Evolutionary conservation across 2,113 vertebrate genomes (phyloP), one percentile per base, ranked within the genome.

Genomic region (Gopherus flavomarginatus): DNA sequence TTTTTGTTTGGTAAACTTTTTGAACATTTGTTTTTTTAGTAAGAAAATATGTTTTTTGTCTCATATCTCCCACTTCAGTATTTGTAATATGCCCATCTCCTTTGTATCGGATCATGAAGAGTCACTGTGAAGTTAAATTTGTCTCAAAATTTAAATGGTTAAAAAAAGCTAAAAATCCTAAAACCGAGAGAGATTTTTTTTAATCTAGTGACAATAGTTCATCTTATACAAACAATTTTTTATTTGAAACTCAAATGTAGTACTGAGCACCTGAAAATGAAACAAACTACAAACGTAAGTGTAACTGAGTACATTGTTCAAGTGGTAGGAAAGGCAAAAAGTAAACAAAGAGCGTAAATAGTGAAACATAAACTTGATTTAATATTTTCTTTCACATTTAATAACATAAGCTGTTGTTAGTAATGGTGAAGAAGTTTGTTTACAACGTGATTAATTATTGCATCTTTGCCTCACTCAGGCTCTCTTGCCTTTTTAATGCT

Each of bases 91-190:
- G n/a, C 9, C 65, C 17, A 72, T 91, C 56, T 16, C n/a, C 4
- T 90, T 95, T 87, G 57, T 85, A 22, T 65, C 86, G 79, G 87
- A 57, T 88, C 92, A 42, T 65, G 80, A 88, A 92, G 78, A 53
- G 50, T 91, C 38, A 2, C 1, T 47, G 78, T 85, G 62, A 14
- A 0, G 38, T 91, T 6, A 27, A 52, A 8, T 90, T 87, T 82
- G 82, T 83, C 81, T 10, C 35, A 47, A 83, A 95, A 17, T 86
- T 83, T 65, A 65, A 65, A 65, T 65, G 4, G 65, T 21, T n/a
- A 65, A 65, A 69, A 59, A n/a, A n/a, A 57, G 1, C 1, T 87
- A 94, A 94, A 87, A 69, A 69, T 69, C 44, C 19, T 57, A 57
- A 83, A 14, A 57, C 38, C 10, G 17, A 44, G 26, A 56, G 81